phyloP scores from a whole-genome alignment of 1,140 invertebrate species.

The Drosophila setifemur region DNA sequence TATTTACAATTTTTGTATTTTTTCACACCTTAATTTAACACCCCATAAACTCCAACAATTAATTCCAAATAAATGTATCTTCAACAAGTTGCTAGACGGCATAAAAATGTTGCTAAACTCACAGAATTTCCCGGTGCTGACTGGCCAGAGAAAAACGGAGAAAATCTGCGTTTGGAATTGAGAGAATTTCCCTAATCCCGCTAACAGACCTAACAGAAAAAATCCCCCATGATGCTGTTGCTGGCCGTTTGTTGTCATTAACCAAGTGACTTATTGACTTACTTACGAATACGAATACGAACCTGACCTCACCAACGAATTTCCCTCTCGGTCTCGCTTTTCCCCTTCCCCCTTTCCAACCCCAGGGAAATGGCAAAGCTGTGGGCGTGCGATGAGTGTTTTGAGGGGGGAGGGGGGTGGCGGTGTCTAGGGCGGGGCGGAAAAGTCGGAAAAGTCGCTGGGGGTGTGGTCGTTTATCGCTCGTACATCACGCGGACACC shows the following conservation, averaged over 20 bases:
- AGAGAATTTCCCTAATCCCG: conserved; percentile 36
- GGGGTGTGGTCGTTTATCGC: conserved; percentile 31
- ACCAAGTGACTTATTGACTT: conserved; percentile 77
- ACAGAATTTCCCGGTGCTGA: conserved; percentile 31
- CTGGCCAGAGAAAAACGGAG: conserved; percentile 1
- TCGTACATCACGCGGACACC: conserved; percentile 52
- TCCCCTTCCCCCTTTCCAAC: too few species aligned
- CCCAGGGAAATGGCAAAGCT: too few species aligned
- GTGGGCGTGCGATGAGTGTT: too few species aligned
- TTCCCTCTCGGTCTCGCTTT: too few species aligned
- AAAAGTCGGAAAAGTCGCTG: not conserved
- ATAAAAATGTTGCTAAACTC: conserved; percentile 29
- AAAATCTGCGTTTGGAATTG: not conserved
- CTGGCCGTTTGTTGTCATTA: conserved; percentile 61
- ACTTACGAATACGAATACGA: too few species aligned
- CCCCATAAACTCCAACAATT: too few species aligned
- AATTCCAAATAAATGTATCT: not conserved
- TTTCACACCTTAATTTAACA: too few species aligned
- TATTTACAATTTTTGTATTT: too few species aligned
- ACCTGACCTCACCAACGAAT: conserved; percentile 58
- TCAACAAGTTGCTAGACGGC: conserved; percentile 37
- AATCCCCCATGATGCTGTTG: not conserved
- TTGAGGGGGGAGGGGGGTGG: too few species aligned
- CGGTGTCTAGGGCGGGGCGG: not conserved
- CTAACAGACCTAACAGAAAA: too few species aligned